Evolutionary conservation across 2,888 invertebrate genomes (phyloP), one percentile per base, ranked within the genome.

Genomic region (Lomographa bimaculata): DNA sequence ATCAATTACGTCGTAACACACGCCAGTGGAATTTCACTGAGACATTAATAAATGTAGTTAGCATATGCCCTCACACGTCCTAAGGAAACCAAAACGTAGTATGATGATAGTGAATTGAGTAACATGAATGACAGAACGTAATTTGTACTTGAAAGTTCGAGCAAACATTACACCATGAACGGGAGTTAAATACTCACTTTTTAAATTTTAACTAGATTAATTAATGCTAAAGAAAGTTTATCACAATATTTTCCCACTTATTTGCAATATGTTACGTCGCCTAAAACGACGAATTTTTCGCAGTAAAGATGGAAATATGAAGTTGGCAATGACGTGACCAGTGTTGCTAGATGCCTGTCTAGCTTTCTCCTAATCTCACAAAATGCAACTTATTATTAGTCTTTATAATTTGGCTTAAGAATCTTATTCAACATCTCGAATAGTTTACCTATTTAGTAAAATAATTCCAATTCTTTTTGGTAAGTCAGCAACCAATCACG

Each of bases 271-370:
- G 69, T 77, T 80, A 77, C 75, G 79, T 78, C 78, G 72, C 53
- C 73, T 78, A 79, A 81, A 78, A 58, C 71, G 79, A 80, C 76
- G 76, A 76, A n/a, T 71, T 40, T 38, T 40, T 32, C 73, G 64
- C 59, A 66, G 72, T 66, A 60, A 75, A 57, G 67, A 71, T 71
- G 69, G 62, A 70, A 72, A 63, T 71, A 71, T 67, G 71, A 79
- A 79, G 86, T 86, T 87, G 86, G 87, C 85, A 84, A 83, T 86
- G 77, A 76, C 49, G 47, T 83, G 86, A 86, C 86, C 14, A 14
- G 14, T 14, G 14, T 14, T 14, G 14, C 2, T 4, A 14, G 51
- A 43, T 52, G 64, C 50, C n/a, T n/a, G n/a, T n/a, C n/a, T n/a
- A n/a, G n/a, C n/a, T n/a, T n/a, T n/a, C n/a, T n/a, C n/a, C n/a